Evolutionary conservation across 2,113 vertebrate species (phyloP).

Genomic region (Entomyzon cyanotis): DNA sequence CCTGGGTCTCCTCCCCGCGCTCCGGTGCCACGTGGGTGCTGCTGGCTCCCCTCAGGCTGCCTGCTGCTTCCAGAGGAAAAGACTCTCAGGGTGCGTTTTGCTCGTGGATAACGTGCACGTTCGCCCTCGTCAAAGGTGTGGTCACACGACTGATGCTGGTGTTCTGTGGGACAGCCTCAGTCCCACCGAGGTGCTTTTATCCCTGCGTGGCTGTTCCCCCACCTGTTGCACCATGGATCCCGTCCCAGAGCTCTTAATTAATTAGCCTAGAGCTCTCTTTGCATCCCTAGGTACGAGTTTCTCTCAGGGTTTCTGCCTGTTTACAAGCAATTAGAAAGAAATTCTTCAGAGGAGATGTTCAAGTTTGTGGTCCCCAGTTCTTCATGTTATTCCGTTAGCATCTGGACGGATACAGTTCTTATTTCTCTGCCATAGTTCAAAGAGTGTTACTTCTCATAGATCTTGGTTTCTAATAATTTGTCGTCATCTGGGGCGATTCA

Average conservation of each 20-base stretch:
- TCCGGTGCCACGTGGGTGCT: not conserved
- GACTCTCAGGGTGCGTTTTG: not conserved
- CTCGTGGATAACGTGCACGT: accelerated
- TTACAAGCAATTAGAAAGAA: accelerated
- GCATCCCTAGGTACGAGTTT: not conserved
- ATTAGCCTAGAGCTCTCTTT: not conserved
- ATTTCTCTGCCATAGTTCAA: not conserved
- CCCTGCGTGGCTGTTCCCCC: not conserved
- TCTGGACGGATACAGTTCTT: not conserved
- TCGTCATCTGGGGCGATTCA: accelerated
- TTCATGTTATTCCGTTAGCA: not conserved
- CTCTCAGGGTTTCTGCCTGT: not conserved
- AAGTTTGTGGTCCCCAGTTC: not conserved
- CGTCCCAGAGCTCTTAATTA: not conserved
- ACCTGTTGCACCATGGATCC: too few species aligned
- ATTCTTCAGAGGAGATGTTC: not conserved
- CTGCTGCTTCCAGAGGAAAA: not conserved
- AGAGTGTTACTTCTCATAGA: not conserved
- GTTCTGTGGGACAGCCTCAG: not conserved
- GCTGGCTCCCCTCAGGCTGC: too few species aligned
- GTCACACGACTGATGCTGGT: accelerated
- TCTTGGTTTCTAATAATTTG: not conserved
- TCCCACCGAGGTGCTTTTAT: not conserved
- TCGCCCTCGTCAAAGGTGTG: not conserved
- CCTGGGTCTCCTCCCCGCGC: too few species aligned